Evolutionary conservation across 1,140 invertebrate species (phyloP), one percentile per base, ranked within the genome.

Genomic region (Berghia stephanieae): DNA sequence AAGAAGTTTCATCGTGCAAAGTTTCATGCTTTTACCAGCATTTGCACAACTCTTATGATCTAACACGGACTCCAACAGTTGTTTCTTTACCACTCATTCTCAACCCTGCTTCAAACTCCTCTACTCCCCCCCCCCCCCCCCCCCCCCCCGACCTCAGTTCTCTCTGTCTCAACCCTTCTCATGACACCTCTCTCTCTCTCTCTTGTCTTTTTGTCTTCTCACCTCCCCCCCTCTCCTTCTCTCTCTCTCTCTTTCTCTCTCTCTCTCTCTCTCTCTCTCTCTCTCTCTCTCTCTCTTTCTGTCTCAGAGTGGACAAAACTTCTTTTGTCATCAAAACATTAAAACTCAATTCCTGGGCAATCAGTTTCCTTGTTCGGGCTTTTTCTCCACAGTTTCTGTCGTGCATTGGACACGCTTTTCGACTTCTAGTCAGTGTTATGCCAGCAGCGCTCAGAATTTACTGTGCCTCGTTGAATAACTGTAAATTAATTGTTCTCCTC

Each of bases 221-320:
- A 16, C 24, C 44, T 38, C 13, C 34, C 34, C 57, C 57, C 24
- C 55, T 60, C 36, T 77, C 63, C 10, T 69, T 67, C 34, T 77
- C 21, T 49, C 63, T 34, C 43, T 77, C 44, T 68, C 31, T 52
- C 63, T 69, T n/a, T 77, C 63, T 77, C 75, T 77, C 46, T 68
- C 66, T 68, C 42, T 68, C 63, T 68, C 13, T 77, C 44, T 68
- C 42, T 42, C n/a, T 68, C 63, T 63, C 8, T 36, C 27, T 38
- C 40, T 77, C 44, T 77, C 49, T 68, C n/a, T 46, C 27, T 49
- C 49, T 52, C 10, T 77, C n/a, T 77, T n/a, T 69, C 36, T 68
- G 66, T 68, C 34, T 34, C 24, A 68, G 34, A 38, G 2, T 66
- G 18, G 34, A 16, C 40, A 16, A 34, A 3, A 24, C 13, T 42